phyloP scores from a whole-genome alignment of 2,797 vertebrate species.

The Morelia viridis region DNA sequence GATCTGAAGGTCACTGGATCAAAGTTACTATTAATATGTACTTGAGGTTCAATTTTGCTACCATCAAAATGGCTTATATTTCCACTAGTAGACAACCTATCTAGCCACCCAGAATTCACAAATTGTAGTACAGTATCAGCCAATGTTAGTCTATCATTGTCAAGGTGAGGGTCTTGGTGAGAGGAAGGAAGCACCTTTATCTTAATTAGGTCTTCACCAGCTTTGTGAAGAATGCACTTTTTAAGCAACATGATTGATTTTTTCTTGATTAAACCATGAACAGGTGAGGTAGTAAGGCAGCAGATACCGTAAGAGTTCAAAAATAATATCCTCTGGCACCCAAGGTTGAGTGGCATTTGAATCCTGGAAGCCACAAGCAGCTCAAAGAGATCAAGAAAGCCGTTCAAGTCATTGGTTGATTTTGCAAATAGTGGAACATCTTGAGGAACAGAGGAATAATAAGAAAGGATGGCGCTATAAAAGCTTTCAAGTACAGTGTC shows the following conservation, averaged over 20 bases:
- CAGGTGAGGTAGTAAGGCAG: constrained; percentile 54
- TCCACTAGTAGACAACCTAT: constrained; percentile 64
- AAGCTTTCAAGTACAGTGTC: constrained; percentile 75
- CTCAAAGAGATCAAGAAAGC: constrained; percentile 84
- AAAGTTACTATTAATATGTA: constrained; percentile 7
- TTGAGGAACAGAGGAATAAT: constrained; percentile 51
- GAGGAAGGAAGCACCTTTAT: background rate
- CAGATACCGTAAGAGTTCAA: constrained; percentile 71
- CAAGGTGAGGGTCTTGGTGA: constrained; percentile 26
- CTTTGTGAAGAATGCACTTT: constrained; percentile 77
- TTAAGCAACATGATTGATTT: constrained; percentile 83
- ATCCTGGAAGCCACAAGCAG: constrained; percentile 75
- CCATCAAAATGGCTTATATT: constrained; percentile 80
- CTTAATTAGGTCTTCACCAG: constrained; percentile 79
- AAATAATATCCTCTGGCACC: constrained; percentile 77
- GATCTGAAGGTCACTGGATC: constrained; percentile 84
- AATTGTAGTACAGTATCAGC: constrained; percentile 72
- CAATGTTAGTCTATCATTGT: constrained; percentile 70
- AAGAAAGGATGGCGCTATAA: constrained; percentile 69
- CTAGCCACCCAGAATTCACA: constrained; percentile 75
- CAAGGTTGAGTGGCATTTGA: constrained; percentile 47
- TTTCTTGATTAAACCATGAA: constrained; percentile 79
- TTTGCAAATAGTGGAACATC: constrained; percentile 37
- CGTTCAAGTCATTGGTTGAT: constrained; percentile 65
- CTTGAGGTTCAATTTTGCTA: constrained; percentile 36